These are phyloP conservation scores for Ophion costatus DNA, from an alignment of 2,888 invertebrate species.

Conservation along the genomic window DNA sequence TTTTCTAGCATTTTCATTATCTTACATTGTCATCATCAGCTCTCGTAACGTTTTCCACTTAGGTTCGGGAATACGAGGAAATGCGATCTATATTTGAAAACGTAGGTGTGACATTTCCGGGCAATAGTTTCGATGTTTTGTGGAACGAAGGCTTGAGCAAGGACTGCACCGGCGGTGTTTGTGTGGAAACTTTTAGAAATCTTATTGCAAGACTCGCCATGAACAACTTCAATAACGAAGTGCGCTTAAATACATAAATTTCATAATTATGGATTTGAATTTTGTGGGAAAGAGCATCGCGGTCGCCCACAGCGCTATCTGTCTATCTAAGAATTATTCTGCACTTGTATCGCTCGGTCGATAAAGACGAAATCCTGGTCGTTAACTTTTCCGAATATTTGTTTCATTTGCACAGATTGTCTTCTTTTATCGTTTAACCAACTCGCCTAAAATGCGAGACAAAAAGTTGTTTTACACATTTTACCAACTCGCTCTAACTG, in stretches of 20 bases:
- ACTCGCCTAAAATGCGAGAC: no score
- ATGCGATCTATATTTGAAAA: conserved; percentile 70
- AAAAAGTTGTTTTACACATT: no score
- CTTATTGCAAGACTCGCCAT: conserved; percentile 53
- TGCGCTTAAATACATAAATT: background rate
- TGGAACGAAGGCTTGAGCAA: conserved; percentile 74
- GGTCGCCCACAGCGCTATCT: background rate
- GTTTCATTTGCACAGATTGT: no score
- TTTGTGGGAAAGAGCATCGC: background rate
- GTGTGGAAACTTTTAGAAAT: conserved; percentile 72
- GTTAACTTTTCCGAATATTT: no score
- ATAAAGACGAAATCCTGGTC: conserved; percentile 21
- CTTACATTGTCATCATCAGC: background rate
- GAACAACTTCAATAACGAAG: conserved; percentile 23
- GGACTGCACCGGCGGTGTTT: conserved; percentile 73
- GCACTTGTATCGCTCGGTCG: conserved; percentile 5
- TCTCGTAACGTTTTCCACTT: conserved; percentile 10
- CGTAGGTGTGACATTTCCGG: conserved; percentile 72
- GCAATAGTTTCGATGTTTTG: conserved; percentile 72
- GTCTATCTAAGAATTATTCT: background rate
- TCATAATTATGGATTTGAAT: background rate
- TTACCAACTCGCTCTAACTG: no score
- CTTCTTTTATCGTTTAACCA: no score
- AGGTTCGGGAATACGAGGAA: conserved; percentile 71
- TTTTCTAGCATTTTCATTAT: background rate